Base-by-base conservation (phyloP, 2,888 invertebrate genomes). In the Lycophotia porphyrea region DNA sequence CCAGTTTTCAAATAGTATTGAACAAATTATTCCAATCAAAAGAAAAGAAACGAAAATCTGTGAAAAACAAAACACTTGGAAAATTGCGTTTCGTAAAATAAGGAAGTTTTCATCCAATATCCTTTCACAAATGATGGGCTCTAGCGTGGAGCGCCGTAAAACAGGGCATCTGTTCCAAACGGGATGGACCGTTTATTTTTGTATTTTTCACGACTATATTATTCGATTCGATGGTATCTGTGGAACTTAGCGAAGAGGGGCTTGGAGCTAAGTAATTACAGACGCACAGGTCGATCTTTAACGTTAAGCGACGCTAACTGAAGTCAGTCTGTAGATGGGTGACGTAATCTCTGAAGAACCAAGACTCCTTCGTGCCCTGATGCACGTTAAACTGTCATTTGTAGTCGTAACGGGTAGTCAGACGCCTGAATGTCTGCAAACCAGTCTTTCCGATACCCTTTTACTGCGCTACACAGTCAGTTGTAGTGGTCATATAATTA, bases 81-180 rank as follows among this genome's bases (percentile, higher is more conserved):
- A 74, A 85, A 86, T 87, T 83, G 83, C 72, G 76, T 80, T 86
- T 79, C 64, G 74, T 71, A 73, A 85, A 71, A 76, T 76, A 84
- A 78, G 74, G 79, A 80, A 80, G 74, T 78, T 85, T 86, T 81
- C 74, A 75, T 84, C 63, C 74, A 85, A 85, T 87, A 86, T 87
- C 72, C 74, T 78, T 78, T 79, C 75, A 39, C 73, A 80, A 85
- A 87, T 81, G 84, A 87, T 85, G 66, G 68, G 74, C 61, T 78
- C 72, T 47, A 79, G 74, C 60, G 27, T 63, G 39, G 64, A 72
- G 47, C 61, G 65, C 49, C 72, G 76, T 84, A 84, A 87, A 85
- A 81, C 66, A 75, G 64, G 73, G 78, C 87, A 87, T 86, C 86
- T 86, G 84, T 67, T 58, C 67, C 55, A 49, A 84, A 64, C 63